Base-by-base conservation (phyloP, 2,888 invertebrate genomes). In the Eupithecia tripunctaria region DNA sequence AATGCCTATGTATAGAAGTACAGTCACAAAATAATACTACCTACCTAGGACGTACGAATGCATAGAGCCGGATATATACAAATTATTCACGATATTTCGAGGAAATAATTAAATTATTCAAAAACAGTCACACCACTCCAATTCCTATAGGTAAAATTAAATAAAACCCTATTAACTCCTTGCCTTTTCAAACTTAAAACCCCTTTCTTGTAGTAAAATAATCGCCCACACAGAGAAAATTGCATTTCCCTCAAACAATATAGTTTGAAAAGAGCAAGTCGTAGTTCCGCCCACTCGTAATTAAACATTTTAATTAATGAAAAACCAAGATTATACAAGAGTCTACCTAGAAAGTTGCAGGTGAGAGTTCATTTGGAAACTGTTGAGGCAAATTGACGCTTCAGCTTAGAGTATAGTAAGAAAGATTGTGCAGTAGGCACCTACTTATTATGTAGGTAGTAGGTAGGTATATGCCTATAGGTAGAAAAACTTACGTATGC, bases 221-320 rank as follows among this genome's bases (percentile, higher is more conserved):
- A 21, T 63, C 29, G n/a, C 25, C 18, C 12, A n/a, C 21, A 21
- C 21, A 32, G 36, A 38, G 64, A 38, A 64, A 41, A 63, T 63
- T 63, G 62, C 43, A 47, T 43, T 66, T 66, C 64, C 38, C 21
- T 38, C 38, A 36, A 36, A 32, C 27, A 21, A 29, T 60, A 27
- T 60, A 18, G 32, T 36, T 64, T 64, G 38, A 64, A 38, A 63
- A 1, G 64, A 64, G 56, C 67, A 67, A 67, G 56, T 21, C 36
- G 3, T 38, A 29, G 18, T 29, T 36, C 10, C 32, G 7, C n/a
- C 18, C 41, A 56, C 67, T 64, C 59, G 2, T 38, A 41, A 69
- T 63, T 69, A 69, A 62, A 69, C 63, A 63, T 69, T 69, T 69
- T 64, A 70, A 70, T 70, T 70, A 70, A 38, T 41, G 12, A 64